Percentiles rank a stretch among this genome's conserved stretches.
phyloP scores from a whole-genome alignment of 2,888 invertebrate genomes.

The Lagria hirta region DNA sequence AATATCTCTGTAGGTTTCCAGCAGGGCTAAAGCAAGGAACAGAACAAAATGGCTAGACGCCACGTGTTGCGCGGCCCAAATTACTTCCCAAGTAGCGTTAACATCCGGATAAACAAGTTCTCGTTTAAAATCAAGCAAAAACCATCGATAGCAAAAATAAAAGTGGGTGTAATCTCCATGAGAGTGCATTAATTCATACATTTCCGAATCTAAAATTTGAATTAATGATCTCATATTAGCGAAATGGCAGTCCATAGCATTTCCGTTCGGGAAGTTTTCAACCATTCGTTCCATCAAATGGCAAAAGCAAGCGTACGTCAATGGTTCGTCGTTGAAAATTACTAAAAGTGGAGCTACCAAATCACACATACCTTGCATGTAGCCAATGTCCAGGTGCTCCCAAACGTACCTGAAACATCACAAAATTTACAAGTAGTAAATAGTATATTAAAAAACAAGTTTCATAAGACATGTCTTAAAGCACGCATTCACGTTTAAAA shows the following conservation, averaged over 20 bases:
- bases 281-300: conserved; percentile 88
- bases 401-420: conserved; percentile 78
- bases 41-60: conserved; percentile 88
- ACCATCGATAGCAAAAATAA: conserved; percentile 98
- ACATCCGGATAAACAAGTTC: conserved; percentile 92
- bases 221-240: conserved; percentile 91
- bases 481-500: too few relatives aligned
- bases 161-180: conserved; percentile 96
- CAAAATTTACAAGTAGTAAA: too few relatives aligned
- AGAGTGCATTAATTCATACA: conserved; percentile 92
- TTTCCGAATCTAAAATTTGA: conserved; percentile 88
- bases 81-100: conserved; percentile 93
- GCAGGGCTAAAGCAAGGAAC: conserved; percentile 87
- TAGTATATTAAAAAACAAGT: too few relatives aligned
- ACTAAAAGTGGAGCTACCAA: conserved; percentile 90
- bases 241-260: conserved; percentile 94
- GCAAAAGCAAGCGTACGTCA: conserved; percentile 89
- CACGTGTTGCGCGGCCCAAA: conserved; percentile 90
- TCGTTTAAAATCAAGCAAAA: conserved; percentile 92
- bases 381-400: conserved; percentile 91
- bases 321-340: conserved; percentile 87
- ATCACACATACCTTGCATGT: conserved; percentile 98
- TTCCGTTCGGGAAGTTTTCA: conserved; percentile 89
- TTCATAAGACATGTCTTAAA: too few relatives aligned
- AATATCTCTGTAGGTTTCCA: conserved; percentile 92